Base-by-base conservation (phyloP, 2,888 invertebrate genomes). In the Biston betularia region DNA sequence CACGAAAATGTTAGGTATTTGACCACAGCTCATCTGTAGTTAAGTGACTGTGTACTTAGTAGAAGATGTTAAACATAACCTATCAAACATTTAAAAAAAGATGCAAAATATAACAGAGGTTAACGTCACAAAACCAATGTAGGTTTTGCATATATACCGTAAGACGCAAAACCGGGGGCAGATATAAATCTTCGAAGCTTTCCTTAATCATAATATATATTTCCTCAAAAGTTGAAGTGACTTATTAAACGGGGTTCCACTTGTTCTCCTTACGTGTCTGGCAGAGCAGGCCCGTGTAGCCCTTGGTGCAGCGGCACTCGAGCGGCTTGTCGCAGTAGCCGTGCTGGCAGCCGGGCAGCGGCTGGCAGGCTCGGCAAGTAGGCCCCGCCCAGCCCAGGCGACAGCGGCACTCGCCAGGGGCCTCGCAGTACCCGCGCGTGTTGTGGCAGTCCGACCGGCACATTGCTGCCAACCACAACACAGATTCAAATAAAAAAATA, bases 371-470 rank as follows among this genome's bases (percentile, higher is more conserved):
- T 76, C 96, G 96, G 87, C 99, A 99, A 11, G 96, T 96, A 50
- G 95, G 95, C 0, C 98, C 98, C 8, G 97, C 95, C 98, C 98
- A 99, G 62, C 98, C 98, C n/a, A 97, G 89, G 53, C 97, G 95
- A 86, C 98, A 98, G 77, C 97, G 96, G 90, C 98, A 98, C 84
- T 98, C 98, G 55, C 97, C 97, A 0, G 98, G 98, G 44, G 94
- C 90, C 82, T 97, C 97, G 86, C 98, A 98, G 89, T 96, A 98
- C 2, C 98, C 98, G 68, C 98, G 95, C 2, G 96, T 96, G 38
- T 95, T 92, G 88, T 98, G 97, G 86, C 98, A 98, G 78, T 98
- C 98, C 6, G 95, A 92, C n/a, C 96, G 95, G 86, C 98, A 98
- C 69, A 97, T 96, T 8, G 98, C 97, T 97, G 88, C 0, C 38